A percentile compares a stretch with the other conserved stretches of the same genome.
Evolutionary conservation across 2,797 vertebrate species (phyloP).

Genomic region (Bufotes viridis): DNA sequence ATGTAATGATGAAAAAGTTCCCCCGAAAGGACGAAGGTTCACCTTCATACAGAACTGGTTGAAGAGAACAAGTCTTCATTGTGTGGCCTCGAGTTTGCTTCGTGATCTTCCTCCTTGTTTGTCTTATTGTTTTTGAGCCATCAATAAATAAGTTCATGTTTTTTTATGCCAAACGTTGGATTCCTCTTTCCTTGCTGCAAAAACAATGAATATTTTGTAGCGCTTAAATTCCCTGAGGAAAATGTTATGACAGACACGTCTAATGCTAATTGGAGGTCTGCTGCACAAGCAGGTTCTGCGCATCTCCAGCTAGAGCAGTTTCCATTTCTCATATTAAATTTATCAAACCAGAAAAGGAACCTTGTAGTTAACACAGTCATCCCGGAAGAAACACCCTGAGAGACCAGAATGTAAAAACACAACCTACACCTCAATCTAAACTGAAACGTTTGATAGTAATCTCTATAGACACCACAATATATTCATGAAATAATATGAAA

Average conservation of each 20-base stretch:
- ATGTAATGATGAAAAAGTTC: background rate
- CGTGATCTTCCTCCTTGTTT: constrained; percentile 3
- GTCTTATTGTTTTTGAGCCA: constrained; percentile 21
- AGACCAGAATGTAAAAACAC: background rate
- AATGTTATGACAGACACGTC: background rate
- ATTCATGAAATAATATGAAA: background rate
- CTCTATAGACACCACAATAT: background rate
- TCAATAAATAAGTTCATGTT: constrained; percentile 43
- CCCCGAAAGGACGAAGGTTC: background rate
- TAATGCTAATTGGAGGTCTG: background rate
- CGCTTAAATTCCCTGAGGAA: constrained; percentile 60
- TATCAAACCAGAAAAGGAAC: constrained; percentile 6
- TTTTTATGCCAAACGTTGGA: constrained; percentile 35
- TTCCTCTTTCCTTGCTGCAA: constrained; percentile 51
- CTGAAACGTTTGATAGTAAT: background rate
- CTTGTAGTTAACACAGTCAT: background rate
- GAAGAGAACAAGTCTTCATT: background rate
- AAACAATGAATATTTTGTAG: constrained; percentile 65
- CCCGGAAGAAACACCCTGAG: background rate
- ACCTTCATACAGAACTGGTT: background rate
- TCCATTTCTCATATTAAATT: background rate
- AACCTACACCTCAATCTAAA: background rate
- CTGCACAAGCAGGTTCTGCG: constrained; percentile 44
- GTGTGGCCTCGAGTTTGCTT: background rate
- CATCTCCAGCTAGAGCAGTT: constrained; percentile 7